Evolutionary conservation across 1,140 invertebrate genomes (phyloP), one percentile per base, ranked within the genome.

Genomic region (Sitodiplosis mosellana): DNA sequence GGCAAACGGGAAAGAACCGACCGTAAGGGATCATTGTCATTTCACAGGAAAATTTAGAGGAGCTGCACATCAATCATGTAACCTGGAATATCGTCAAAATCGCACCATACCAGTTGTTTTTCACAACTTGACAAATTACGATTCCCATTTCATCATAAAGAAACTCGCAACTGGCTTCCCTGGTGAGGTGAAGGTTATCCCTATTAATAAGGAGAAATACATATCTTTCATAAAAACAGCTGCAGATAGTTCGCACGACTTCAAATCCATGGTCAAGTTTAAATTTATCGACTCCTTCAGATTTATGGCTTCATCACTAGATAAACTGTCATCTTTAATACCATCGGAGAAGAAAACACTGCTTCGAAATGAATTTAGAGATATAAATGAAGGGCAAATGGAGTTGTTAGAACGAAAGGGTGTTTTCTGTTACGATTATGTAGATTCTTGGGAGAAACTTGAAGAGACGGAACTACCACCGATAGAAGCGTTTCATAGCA

Each of bases 31-130:
- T 50, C 60, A 65, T 54, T 51, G 51, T 53, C 60, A 65, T 52
- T 52, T 60, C 6, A 65, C 54, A 21, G 61, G 55, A 15, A 46
- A 53, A 50, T 56, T 56, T 55, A 46, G 64, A 49, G 59, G 58
- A 15, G 21, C 52, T 15, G 61, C 61, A 1, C 63, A 67, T 55
- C 46, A 54, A 12, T 19, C 17, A 12, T 66, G 61, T 50, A 67
- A 68, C 53, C 36, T 65, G 19, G 52, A 61, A 46, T 64, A 53
- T 54, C 49, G 57, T 51, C 42, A 55, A 37, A 10, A 49, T 22
- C 50, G 52, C 48, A 59, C 60, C 51, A 48, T 65, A 48, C 61
- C 64, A 20, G 51, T 67, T 20, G 52, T 62, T 47, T 65, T 64
- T 46, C 59, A 61, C 55, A 59, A 61, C 54, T 54, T 63, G 2